Conservation (phyloP, 2,888 invertebrate genomes). For the Hypena proboscidalis region DNA sequence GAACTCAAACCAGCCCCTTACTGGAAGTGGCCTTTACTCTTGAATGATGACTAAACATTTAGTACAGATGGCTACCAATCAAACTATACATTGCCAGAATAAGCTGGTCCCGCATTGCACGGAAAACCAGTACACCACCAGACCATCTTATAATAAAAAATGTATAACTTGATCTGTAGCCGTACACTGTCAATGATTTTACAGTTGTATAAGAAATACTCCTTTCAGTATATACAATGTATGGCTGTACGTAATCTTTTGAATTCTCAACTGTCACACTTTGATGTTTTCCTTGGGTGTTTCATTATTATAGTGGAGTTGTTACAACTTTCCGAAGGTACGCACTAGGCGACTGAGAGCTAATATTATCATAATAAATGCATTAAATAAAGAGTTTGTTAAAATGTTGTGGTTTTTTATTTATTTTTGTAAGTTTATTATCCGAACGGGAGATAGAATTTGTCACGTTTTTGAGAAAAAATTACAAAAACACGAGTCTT, state of each 20-base stretch:
- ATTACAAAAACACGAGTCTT: no score
- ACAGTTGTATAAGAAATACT: conserved; percentile 9
- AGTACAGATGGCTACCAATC: no score
- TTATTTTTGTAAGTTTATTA: conserved; percentile 8
- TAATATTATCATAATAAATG: conserved; percentile 84
- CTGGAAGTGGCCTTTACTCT: no score
- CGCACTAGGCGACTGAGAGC: conserved; percentile 85
- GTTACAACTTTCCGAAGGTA: conserved; percentile 85
- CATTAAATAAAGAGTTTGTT: conserved; percentile 84
- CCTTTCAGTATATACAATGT: conserved; percentile 15
- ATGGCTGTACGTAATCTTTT: conserved; percentile 46
- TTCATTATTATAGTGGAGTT: conserved; percentile 65
- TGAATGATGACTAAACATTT: no score
- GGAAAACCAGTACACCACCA: no score
- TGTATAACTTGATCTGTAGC: neutral
- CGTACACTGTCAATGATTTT: neutral
- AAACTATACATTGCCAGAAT: no score
- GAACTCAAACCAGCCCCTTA: no score
- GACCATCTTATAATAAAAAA: no score
- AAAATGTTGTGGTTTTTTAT: conserved; percentile 65
- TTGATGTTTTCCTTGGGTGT: conserved; percentile 48
- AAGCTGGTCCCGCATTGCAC: no score
- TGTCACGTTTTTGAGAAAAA: no score
- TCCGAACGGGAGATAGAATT: no score
- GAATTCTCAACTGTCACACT: conserved; percentile 47